Evolutionary conservation across 1,140 invertebrate species (phyloP), one percentile per base, ranked within the genome.

Genomic region (Sinella curviseta): DNA sequence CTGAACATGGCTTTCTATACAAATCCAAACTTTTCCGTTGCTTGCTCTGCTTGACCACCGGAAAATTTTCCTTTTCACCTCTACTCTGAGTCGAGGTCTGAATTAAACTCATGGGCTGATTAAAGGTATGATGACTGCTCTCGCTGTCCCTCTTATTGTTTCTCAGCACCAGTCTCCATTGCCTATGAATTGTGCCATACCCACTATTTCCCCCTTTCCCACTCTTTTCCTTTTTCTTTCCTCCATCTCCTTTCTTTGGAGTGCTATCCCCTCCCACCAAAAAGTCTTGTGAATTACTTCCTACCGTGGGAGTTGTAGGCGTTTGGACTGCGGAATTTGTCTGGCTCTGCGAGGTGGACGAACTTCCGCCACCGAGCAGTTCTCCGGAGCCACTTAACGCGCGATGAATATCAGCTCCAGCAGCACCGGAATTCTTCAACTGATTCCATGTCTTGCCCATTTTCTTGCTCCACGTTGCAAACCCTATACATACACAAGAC

Each of bases 361-460:
- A n/a, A n/a, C 20, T 48, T 48, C 8, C 20, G 39, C 39, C 39
- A 20, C 39, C 8, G 39, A 48, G 39, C 8, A 48, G 39, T 20
- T 48, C 39, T 12, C 39, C 39, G 20, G 39, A 48, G 39, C 39
- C 39, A 48, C 39, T 48, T 12, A 48, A 20, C n/a, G 8, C 60
- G n/a, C 60, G 48, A 54, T 54, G 14, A 30, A 24, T 12, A n/a
- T 67, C 30, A 74, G 31, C 20, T 48, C 80, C 82, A n/a, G n/a
- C n/a, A n/a, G n/a, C n/a, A 60, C 74, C 77, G 3, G 77, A 48
- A 48, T 82, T 74, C 70, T 84, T 84, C 1, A 84, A 31, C n/a
- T 80, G 82, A 54, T 81, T 84, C 83, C 83, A 84, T 8, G 83
- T 84, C 48, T 82, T 84, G 0, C 83, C 83, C 83, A 84, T 84